Evolutionary conservation across 2,797 vertebrate species (phyloP).

Genomic region (Enteromius thamalakanensis): DNA sequence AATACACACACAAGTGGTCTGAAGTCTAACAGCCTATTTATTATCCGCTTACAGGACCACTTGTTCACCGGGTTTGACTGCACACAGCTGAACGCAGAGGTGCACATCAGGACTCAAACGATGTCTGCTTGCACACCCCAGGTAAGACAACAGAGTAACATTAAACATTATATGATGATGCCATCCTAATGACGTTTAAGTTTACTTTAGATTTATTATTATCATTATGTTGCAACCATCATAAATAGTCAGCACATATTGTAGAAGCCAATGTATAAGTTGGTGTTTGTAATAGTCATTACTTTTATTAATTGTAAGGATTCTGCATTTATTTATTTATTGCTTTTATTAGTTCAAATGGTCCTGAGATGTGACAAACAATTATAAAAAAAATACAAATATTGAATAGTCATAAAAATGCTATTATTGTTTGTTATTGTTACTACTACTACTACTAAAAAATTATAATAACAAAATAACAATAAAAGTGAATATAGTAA

Average conservation of each 20-base stretch:
- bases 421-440: background rate
- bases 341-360: background rate
- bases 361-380: background rate
- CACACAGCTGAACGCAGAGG: conserved; percentile 62
- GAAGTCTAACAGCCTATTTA: background rate
- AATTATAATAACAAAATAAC: background rate
- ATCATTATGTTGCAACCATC: background rate
- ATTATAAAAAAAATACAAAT: background rate
- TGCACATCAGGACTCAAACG: conserved; percentile 63
- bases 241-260: background rate
- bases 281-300: background rate
- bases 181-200: background rate
- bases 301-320: background rate
- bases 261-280: background rate
- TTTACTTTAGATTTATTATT: background rate
- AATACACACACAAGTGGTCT: background rate
- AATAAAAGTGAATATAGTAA: background rate
- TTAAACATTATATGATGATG: background rate
- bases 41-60: conserved; percentile 57
- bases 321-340: background rate
- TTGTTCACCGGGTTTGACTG: conserved; percentile 75
- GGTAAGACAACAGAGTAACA: conserved; percentile 55
- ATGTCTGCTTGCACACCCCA: conserved; percentile 66
- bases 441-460: background rate
- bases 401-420: background rate